phyloP scores from a whole-genome alignment of 2,888 invertebrate species.

The Dichetophora obliterata region DNA sequence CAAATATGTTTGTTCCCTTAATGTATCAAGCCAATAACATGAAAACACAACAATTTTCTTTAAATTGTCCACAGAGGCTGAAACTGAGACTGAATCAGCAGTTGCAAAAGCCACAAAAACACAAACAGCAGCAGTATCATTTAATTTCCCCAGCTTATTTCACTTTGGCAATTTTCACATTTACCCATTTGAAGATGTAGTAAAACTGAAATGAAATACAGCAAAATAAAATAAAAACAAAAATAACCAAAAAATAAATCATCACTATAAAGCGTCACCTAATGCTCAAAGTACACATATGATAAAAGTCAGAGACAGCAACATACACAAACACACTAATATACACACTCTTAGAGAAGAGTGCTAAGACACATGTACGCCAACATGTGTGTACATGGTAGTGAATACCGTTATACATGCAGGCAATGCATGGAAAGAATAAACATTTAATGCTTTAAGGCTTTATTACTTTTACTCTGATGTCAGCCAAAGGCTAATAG shows the following conservation, averaged over 20 bases:
- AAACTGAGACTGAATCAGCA: neutral
- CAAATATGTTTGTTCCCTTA: neutral
- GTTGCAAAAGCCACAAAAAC: neutral
- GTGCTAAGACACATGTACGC: neutral
- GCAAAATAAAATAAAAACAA: neutral
- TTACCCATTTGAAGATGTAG: neutral
- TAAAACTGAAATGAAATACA: slow-evolving; percentile 19
- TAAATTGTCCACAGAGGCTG: slow-evolving; percentile 8
- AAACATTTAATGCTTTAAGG: slow-evolving; percentile 15
- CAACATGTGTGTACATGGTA: neutral
- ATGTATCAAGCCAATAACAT: neutral
- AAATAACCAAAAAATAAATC: slow-evolving; percentile 11
- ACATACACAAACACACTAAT: neutral
- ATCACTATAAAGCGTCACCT: slow-evolving; percentile 31
- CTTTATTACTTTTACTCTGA: neutral
- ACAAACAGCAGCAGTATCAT: neutral
- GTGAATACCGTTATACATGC: neutral
- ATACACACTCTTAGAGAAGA: neutral
- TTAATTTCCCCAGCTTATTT: slow-evolving; percentile 9
- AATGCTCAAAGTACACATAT: slow-evolving; percentile 25
- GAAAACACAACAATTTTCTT: neutral
- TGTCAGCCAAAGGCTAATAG: neutral
- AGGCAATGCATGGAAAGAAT: neutral
- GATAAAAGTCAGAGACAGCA: neutral
- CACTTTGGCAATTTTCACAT: slow-evolving; percentile 14